Base-by-base conservation (phyloP, 2,888 invertebrate species). In the Platypus cylindrus region DNA sequence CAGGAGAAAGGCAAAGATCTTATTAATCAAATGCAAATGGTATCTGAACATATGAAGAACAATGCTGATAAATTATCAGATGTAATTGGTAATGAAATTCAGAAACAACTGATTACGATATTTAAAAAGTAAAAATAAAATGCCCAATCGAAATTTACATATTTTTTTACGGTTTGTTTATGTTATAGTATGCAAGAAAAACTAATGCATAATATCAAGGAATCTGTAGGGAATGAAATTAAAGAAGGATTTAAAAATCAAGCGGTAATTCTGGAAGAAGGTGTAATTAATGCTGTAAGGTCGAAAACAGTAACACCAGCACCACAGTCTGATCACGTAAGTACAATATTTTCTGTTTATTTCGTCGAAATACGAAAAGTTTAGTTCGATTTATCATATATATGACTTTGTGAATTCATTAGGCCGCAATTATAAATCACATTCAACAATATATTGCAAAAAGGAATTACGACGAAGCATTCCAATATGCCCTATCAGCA, bases 401-500 rank as follows among this genome's bases (percentile, higher is more conserved):
- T 16, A 18, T 24, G 13, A 32, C 9, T n/a, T n/a, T n/a, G n/a
- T 29, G 15, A 32, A 30, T 32, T 32, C 48, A 49, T 34, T 37
- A 74, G 69, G 63, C 70, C 51, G 70, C 73, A 45, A 70, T 73
- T 43, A 69, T 78, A 48, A 71, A 73, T 9, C 78, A 78, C 49
- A 74, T 87, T 45, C 71, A 79, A 51, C 70, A 73, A 41, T 63
- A 79, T 34, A 63, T 86, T 23, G 54, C 65, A 12, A 69, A 74
- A 45, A 84, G 85, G 2, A 83, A 87, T 58, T 67, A 79, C 30
- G 86, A 89, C 63, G 74, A 79, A 38, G 93, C 93, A 27, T 91
- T 94, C 64, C 86, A 90, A 59, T 70, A 89, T 67, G 94, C 95
- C 8, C 67, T 95, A 41, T 67, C 74, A 7, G 91, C 89, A 9